Percentiles rank a stretch among this genome's conserved stretches.
Evolutionary conservation across 2,888 invertebrate species (phyloP).

Genomic region (Malachius bipustulatus): DNA sequence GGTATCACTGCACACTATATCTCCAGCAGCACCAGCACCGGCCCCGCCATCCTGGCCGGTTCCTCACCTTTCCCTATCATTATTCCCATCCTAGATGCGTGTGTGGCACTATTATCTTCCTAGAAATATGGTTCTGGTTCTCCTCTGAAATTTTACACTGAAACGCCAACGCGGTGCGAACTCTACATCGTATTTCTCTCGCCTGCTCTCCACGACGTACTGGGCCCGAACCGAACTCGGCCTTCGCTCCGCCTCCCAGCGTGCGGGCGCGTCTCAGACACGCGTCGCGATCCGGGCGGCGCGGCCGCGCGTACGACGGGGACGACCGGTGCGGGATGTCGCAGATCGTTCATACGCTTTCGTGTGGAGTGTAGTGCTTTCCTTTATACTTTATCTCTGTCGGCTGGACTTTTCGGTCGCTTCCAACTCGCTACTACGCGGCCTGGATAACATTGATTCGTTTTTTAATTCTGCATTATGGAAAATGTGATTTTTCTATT

Average conservation of each 20-base stretch:
- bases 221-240: conserved; percentile 27
- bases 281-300: conserved; percentile 12
- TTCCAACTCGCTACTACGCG: conserved; percentile 28
- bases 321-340: conserved; percentile 24
- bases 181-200: conserved; percentile 32
- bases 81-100: too few species aligned
- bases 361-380: conserved; percentile 34
- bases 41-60: too few species aligned
- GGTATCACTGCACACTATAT: too few species aligned
- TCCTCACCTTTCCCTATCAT: too few species aligned
- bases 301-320: conserved; percentile 22
- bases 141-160: conserved; percentile 21
- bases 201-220: conserved; percentile 33
- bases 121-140: too few species aligned
- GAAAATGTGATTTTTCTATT: conserved; percentile 1
- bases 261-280: conserved; percentile 15
- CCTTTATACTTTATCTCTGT: conserved; percentile 34
- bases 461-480: conserved; percentile 6
- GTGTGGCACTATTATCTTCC: too few species aligned
- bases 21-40: too few species aligned
- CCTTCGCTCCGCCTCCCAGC: conserved; percentile 31
- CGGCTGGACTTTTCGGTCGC: conserved; percentile 33
- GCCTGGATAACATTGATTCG: conserved; percentile 23
- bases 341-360: conserved; percentile 26
- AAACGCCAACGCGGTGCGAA: conserved; percentile 29